Percentiles rank a stretch among this genome's conserved stretches.
Evolutionary conservation across 2,888 invertebrate species (phyloP).

Genomic region (Meiosimyza decipiens): DNA sequence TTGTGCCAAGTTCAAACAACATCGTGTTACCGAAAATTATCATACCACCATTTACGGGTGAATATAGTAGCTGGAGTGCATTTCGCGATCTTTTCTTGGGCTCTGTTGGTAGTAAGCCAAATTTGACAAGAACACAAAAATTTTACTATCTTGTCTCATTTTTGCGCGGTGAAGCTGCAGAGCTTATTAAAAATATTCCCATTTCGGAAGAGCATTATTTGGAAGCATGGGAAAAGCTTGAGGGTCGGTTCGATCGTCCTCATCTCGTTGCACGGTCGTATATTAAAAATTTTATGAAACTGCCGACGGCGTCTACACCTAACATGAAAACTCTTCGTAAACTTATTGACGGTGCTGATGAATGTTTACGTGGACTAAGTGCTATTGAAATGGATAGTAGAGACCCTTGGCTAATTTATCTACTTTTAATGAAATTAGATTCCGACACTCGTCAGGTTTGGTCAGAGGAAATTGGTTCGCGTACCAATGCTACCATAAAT

Average conservation of each 20-base stretch:
- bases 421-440: slow-evolving; percentile 5
- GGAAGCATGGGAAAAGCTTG: slow-evolving; percentile 33
- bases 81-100: slow-evolving; percentile 32
- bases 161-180: slow-evolving; percentile 33
- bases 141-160: slow-evolving; percentile 34
- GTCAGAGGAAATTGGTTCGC: slow-evolving; percentile 4
- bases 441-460: slow-evolving; percentile 1
- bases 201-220: slow-evolving; percentile 33
- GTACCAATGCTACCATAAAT: neutral
- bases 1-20: neutral
- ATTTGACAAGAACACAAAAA: slow-evolving; percentile 26
- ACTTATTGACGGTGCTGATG: slow-evolving; percentile 30
- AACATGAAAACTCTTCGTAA: slow-evolving; percentile 16
- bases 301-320: neutral
- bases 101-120: slow-evolving; percentile 21
- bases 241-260: slow-evolving; percentile 19
- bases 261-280: slow-evolving; percentile 28
- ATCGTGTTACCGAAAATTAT: slow-evolving; percentile 2
- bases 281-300: slow-evolving; percentile 24
- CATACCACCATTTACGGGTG: slow-evolving; percentile 24
- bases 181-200: slow-evolving; percentile 30
- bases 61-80: slow-evolving; percentile 22
- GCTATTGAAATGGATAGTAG: slow-evolving; percentile 23
- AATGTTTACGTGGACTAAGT: slow-evolving; percentile 26
- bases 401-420: slow-evolving; percentile 30